Base-by-base conservation (phyloP, 2,113 vertebrate species). In the Isurus oxyrinchus region DNA sequence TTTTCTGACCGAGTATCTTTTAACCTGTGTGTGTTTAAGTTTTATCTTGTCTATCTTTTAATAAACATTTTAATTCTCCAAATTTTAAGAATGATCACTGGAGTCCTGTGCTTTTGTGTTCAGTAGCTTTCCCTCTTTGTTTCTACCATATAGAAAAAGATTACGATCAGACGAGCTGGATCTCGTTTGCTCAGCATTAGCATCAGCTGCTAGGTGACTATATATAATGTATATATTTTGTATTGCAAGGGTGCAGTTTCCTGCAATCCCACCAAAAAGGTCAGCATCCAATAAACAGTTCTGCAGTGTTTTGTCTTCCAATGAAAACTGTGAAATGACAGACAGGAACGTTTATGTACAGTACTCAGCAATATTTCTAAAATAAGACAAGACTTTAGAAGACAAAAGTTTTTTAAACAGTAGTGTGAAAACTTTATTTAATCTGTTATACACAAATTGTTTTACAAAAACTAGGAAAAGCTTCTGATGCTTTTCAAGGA, bases 391-490 rank as follows among this genome's bases (percentile, higher is more conserved):
- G 19, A 19, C 57, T n/a, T 90, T 11, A 53, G 53, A 91, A 57
- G 31, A 59, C 16, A 40, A 69, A 69, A 49, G 1, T 8, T 53
- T n/a, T 93, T 93, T 63, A n/a, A 93, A 93, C 57, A 93, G n/a
- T 66, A 63, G 10, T 63, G 57, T 63, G 90, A 94, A 91, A 94
- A 11, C 90, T 94, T 94, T 94, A 94, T 94, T 94, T n/a, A 63
- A 40, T 63, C 7, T 61, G n/a, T 63, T 63, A 21, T 63, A 44
- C n/a, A 94, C 35, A 35, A 72, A 72, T 35, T 23, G 14, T 69
- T 95, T 95, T 53, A 95, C 66, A 95, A 95, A 95, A 95, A 49
- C 19, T 49, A 67, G 40, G 44, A 95, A 95, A 95, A 49, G 67
- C 44, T 31, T 55, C 27, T 8, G 40, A 93, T 40, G 57, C 57